These are phyloP conservation scores for Pocillopora verrucosa DNA, from an alignment of 64 coral and sea anemone species.

Conservation along the genomic window DNA sequence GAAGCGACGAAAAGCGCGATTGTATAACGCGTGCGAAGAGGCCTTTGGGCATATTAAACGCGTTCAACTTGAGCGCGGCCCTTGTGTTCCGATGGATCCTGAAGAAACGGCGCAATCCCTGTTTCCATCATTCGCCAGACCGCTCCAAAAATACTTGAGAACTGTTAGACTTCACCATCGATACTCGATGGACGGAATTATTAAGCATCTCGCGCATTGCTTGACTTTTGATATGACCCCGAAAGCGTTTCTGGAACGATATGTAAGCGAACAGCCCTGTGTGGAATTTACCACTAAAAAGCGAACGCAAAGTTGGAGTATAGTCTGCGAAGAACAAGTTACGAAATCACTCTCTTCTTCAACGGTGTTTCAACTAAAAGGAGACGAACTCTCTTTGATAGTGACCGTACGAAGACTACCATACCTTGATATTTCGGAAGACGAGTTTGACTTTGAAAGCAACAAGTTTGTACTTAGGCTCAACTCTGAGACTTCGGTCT, in stretches of 20 bases:
- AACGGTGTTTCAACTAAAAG: constrained; percentile 94
- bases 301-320: constrained; percentile 80
- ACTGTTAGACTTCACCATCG: constrained; percentile 96
- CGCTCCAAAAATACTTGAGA: constrained; percentile 94
- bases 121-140: constrained; percentile 98
- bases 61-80: constrained; percentile 91
- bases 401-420: constrained; percentile 90
- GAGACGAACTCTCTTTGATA: constrained; percentile 76
- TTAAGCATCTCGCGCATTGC: constrained; percentile 98
- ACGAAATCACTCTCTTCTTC: constrained; percentile 82
- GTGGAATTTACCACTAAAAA: constrained; percentile 70
- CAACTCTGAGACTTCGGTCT: constrained; percentile 98
- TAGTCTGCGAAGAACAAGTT: constrained; percentile 99
- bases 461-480: constrained; percentile 94
- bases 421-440: constrained; percentile 78
- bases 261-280: constrained; percentile 89
- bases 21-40: constrained; percentile 80
- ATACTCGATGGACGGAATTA: constrained; percentile 94
- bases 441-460: constrained; percentile 97
- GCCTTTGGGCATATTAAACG: constrained; percentile 93
- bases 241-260: constrained; percentile 98
- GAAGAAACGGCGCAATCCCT: constrained; percentile 97
- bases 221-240: constrained; percentile 97
- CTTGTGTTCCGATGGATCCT: constrained; percentile 94
- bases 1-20: constrained; percentile 79